Evolutionary conservation across 2,888 invertebrate species (phyloP), one percentile per base, ranked within the genome.

Genomic region (Electrophaes corylata): DNA sequence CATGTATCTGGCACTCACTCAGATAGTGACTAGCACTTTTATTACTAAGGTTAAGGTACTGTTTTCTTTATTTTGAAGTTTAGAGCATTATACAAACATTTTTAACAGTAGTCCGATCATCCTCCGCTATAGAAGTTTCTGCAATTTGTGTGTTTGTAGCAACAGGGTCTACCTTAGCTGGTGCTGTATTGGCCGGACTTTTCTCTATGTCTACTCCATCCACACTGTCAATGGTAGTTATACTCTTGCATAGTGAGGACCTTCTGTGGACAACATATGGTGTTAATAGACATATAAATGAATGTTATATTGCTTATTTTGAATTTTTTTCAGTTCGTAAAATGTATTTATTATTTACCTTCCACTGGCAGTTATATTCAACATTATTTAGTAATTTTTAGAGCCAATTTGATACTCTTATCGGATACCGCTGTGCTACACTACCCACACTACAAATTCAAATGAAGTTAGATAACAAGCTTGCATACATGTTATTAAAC

Each of bases 91-190:
- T 50, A 50, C 45, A 33, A 31, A 57, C 90, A 83, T 82, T 86
- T 76, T 89, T 90, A 14, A 91, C 81, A 47, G 78, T 83, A 50
- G 79, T 81, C 52, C 81, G 79, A 47, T 91, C 88, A 75, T 88
- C 88, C 54, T 83, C 84, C 0, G 47, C 19, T n/a, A 19, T 23
- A 8, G 56, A 43, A 11, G 55, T 45, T 18, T 51, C 50, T 4
- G 56, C 31, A 35, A 57, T 41, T n/a, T 10, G 59, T 33, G 45
- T 60, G 11, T 67, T 67, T 37, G 75, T 67, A 5, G 73, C 52
- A 0, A 70, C 33, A 0, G 72, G 58, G 5, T 81, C 82, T 14
- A 65, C 43, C 53, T 81, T 84, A 11, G 19, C 55, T 0, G 71
- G 60, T 2, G 79, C 81, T n/a, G 66, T 35, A 47, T 81, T 84